A percentile compares a stretch with the other conserved stretches of the same genome.
These are phyloP conservation scores for Stylophora pistillata DNA, from an alignment of 64 coral and sea anemone genomes.

Conservation along the genomic window DNA sequence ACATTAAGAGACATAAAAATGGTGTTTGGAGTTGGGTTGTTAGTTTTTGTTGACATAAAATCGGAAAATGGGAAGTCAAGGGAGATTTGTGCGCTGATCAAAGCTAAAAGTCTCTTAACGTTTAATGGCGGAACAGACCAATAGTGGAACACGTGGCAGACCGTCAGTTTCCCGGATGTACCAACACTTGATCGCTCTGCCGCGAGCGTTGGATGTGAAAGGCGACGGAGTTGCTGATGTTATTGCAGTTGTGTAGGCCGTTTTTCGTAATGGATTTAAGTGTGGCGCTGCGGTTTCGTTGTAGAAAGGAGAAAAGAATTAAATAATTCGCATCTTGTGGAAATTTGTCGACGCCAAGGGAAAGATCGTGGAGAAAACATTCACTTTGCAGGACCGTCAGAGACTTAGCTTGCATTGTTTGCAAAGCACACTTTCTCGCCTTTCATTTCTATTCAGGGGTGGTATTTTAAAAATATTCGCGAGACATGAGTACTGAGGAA, in stretches of 20 bases:
- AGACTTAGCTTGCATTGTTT: slow-evolving; percentile 29
- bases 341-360: background rate
- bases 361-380: slow-evolving; percentile 21
- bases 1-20: no score
- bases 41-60: background rate
- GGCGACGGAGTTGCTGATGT: slow-evolving; percentile 52
- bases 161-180: slow-evolving; percentile 83
- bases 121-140: slow-evolving; percentile 51
- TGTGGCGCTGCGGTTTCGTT: background rate
- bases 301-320: background rate
- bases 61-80: background rate
- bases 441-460: background rate
- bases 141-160: slow-evolving; percentile 97
- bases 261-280: slow-evolving; percentile 49
- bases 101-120: background rate
- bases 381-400: slow-evolving; percentile 26
- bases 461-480: background rate
- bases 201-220: slow-evolving; percentile 17
- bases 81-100: background rate
- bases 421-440: slow-evolving; percentile 26
- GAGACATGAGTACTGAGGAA: slow-evolving; percentile 17
- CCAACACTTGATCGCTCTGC: slow-evolving; percentile 18
- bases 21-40: no score
- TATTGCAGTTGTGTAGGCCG: slow-evolving; percentile 29
- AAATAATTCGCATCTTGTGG: background rate